Base-by-base conservation (phyloP, 2,797 vertebrate genomes). In the Falco novaeseelandiae region DNA sequence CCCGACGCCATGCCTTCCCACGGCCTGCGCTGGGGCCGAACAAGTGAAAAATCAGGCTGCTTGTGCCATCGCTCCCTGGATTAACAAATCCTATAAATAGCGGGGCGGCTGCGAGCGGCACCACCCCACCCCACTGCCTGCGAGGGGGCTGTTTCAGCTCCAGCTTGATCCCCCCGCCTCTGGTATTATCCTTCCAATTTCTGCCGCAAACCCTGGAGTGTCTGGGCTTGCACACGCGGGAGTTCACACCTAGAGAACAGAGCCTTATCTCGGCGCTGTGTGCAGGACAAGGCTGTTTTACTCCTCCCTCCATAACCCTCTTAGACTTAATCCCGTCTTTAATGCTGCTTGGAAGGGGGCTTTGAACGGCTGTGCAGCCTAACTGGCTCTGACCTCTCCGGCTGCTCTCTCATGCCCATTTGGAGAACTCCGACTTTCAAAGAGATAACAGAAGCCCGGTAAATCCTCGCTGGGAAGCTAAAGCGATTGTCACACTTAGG, bases 311-410 rank as follows among this genome's bases (percentile, higher is more conserved):
- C 93, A 83, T 95, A 90, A 94, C 96, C 96, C 95, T 96, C 96
- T 96, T 98, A 97, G 79, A 38, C 73, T 83, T 97, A 97, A 97
- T 97, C 97, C 97, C 49, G 48, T 65, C 97, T 91, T 97, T 96
- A 96, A 97, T 94, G 96, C 96, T 49, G 65, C 96, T 65, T 71
- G 97, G 90, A 96, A 97, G 81, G 94, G 94, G 65, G 96, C 96
- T 97, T 96, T 95, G 97, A 97, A 46, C 55, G 92, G 93, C 96
- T 91, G 94, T 46, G 96, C 96, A 82, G 95, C 95, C 93, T 74
- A 88, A 81, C 93, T 89, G 57, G 94, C 89, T 91, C 95, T 84
- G 86, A 96, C 97, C 81, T 83, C 96, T 93, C 73, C 34, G 77
- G 90, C 96, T 78, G 78, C 94, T 89, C 91, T 74, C 95, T 32